Conservation (phyloP, 2,113 vertebrate species). For the Rhodinocichla rosea region DNA sequence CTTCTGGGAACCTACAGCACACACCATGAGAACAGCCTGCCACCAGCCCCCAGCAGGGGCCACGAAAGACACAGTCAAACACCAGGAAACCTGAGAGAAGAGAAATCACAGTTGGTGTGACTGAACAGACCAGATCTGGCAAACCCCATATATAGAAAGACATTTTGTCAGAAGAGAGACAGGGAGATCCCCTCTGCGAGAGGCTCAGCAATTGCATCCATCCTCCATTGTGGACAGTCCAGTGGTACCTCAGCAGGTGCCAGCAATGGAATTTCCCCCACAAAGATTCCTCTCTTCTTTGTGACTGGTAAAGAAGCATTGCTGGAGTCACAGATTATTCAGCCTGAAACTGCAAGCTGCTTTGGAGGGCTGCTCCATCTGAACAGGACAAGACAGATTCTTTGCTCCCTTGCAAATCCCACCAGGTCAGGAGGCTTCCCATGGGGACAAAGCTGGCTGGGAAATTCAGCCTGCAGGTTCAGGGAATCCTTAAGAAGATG, state of each 20-base stretch:
- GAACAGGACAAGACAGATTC: neutral
- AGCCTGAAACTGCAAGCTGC: neutral
- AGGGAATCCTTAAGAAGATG: neutral
- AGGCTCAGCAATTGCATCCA: accelerated
- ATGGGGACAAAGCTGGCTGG: neutral
- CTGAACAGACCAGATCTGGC: neutral
- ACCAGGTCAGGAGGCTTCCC: neutral
- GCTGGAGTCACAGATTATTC: neutral
- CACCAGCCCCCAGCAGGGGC: accelerated
- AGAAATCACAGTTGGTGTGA: neutral
- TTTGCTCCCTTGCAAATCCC: neutral
- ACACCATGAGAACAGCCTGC: neutral
- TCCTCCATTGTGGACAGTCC: neutral
- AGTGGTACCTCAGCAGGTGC: accelerated
- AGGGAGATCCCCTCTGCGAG: neutral
- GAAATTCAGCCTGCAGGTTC: neutral
- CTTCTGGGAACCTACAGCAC: neutral
- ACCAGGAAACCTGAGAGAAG: neutral
- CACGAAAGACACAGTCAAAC: neutral
- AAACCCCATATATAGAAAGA: accelerated
- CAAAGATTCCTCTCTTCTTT: neutral
- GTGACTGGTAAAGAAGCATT: neutral
- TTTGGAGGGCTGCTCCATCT: neutral
- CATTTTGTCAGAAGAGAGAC: neutral
- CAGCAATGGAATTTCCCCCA: neutral